Percentiles rank a stretch among this genome's conserved stretches.
Conservation (phyloP, 2,113 vertebrate species). For the Setophaga petechia region DNA sequence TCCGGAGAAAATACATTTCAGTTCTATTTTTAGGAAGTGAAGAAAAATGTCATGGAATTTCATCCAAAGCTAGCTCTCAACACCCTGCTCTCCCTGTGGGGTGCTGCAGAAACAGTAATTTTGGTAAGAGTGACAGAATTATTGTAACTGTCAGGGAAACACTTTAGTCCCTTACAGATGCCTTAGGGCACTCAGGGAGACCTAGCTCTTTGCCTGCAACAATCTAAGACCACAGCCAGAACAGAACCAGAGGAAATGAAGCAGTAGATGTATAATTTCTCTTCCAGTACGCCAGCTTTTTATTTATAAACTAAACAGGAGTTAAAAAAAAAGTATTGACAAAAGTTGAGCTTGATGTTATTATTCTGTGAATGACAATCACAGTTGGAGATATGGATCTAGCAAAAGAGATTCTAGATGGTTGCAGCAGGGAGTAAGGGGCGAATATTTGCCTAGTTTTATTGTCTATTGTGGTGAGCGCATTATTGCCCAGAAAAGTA, state of each 20-base stretch:
- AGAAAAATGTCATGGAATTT: not conserved
- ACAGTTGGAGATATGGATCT: not conserved
- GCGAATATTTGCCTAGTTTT: not conserved
- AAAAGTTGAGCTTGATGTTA: not conserved
- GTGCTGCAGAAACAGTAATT: not conserved
- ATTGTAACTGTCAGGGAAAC: not conserved
- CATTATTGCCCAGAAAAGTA: not conserved
- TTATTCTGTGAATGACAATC: not conserved
- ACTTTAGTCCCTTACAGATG: not conserved
- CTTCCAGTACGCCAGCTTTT: not conserved
- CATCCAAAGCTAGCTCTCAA: not conserved
- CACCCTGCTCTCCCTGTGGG: not conserved
- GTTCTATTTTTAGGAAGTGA: not conserved
- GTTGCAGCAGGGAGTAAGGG: not conserved
- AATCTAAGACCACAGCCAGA: not conserved
- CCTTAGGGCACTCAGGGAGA: not conserved
- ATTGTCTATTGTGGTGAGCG: not conserved
- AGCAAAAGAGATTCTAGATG: not conserved
- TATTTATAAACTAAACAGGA: not conserved
- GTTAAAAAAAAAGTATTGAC: not conserved
- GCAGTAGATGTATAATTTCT: not conserved
- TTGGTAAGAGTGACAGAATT: conserved; percentile 12
- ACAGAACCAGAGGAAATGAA: not conserved
- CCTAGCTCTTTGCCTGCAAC: not conserved
- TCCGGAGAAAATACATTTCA: not conserved